Evolutionary conservation across 2,113 vertebrate species (phyloP).

Genomic region (Pungitius pungitius): DNA sequence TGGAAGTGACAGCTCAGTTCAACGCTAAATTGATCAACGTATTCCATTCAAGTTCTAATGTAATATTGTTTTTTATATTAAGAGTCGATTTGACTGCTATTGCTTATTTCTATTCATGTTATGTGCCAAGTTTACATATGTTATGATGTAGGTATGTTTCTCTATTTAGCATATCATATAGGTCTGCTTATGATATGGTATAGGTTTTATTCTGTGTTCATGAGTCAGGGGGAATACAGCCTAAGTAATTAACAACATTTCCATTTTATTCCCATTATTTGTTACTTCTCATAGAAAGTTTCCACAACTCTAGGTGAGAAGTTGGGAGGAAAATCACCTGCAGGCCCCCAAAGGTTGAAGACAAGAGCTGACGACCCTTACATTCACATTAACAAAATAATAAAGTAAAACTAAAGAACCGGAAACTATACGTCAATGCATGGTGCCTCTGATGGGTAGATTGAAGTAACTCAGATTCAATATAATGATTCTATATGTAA

Average conservation of each 20-base stretch:
- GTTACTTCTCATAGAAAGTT: not conserved
- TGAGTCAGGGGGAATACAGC: not conserved
- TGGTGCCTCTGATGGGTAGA: not conserved
- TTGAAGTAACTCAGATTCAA: not conserved
- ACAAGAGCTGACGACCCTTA: not conserved
- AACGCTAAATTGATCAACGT: too few species aligned
- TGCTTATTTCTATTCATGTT: too few species aligned
- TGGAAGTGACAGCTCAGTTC: too few species aligned
- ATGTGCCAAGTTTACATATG: too few species aligned
- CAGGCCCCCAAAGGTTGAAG: not conserved
- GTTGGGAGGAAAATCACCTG: not conserved
- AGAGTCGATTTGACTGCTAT: too few species aligned
- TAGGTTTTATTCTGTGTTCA: too few species aligned
- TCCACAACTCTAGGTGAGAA: not conserved
- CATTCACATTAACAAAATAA: not conserved
- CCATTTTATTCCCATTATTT: not conserved
- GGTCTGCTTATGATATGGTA: too few species aligned
- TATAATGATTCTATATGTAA: not conserved
- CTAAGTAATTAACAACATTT: not conserved
- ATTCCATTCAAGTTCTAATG: too few species aligned
- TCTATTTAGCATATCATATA: too few species aligned
- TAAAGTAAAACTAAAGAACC: not conserved
- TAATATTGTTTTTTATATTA: too few species aligned
- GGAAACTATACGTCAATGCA: not conserved
- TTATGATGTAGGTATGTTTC: too few species aligned